Evolutionary conservation across 1,140 invertebrate species (phyloP), one percentile per base, ranked within the genome.

Genomic region (Diachasma alloeum): DNA sequence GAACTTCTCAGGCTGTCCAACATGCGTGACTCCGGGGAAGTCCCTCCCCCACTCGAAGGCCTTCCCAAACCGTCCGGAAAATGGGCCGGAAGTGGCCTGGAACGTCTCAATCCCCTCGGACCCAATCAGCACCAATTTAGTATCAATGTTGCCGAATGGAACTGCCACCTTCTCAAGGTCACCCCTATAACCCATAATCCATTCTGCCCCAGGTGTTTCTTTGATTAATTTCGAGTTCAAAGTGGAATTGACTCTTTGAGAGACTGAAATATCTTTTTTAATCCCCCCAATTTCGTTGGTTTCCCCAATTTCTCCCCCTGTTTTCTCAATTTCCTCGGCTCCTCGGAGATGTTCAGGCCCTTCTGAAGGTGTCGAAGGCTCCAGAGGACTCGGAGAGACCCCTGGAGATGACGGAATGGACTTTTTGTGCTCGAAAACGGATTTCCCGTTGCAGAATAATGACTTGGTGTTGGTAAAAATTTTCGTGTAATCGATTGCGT

Each of bases 391-490:
- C 15, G 59, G 13, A 5, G 26, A 4, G 13, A 19, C 53, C 36
- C 6, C 39, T 36, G n/a, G 5, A 15, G 11, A 4, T 13, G 2
- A 13, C 3, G 24, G n/a, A 4, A 67, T 83, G 79, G 0, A 87
- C 92, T 78, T 94, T 72, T 92, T 15, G 53, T 36, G 46, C 19
- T 31, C 85, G 84, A 94, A 95, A 83, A 93, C 94, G 42, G 96
- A 95, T 78, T 94, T 89, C 80, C 97, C 97, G 82, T 95, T 95
- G 68, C 93, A 94, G 68, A 94, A 91, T 92, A 96, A 95, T 80
- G 95, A 97, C 0, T 92, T 91, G 72, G 93, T 91, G 36, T 92
- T 88, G 1, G 91, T 83, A 24, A 98, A 91, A 0, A 91, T 85
- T 63, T 93, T 86, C 0, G 96, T 95, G 36, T 94, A 88, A 88